These are phyloP conservation scores for Anarsia innoxiella DNA, from an alignment of 2,888 invertebrate species.

Conservation along the genomic window DNA sequence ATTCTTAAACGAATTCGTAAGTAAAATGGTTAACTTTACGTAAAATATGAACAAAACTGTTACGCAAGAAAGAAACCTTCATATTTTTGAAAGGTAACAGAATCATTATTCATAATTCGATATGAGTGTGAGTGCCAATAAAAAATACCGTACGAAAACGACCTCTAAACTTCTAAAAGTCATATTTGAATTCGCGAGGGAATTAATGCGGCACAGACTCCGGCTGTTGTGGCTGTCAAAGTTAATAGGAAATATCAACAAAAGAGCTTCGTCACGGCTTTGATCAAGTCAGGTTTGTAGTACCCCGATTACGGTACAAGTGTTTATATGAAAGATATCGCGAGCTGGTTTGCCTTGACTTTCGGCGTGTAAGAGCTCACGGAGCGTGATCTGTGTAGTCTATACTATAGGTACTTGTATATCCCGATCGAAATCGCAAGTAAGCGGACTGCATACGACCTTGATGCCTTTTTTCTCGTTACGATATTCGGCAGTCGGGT, in stretches of 20 bases:
- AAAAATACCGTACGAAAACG: too few species aligned
- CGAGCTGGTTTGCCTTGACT: constrained; percentile 57
- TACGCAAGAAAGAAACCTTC: too few species aligned
- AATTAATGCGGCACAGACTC: too few species aligned
- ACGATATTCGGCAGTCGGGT: constrained; percentile 50
- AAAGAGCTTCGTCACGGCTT: constrained; percentile 1
- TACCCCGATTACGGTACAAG: constrained; percentile 6
- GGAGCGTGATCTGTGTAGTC: too few species aligned
- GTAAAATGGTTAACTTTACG: too few species aligned
- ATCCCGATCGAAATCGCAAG: constrained; percentile 53
- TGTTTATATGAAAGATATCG: constrained; percentile 8
- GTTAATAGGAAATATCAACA: background rate
- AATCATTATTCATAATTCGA: too few species aligned
- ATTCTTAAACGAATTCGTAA: too few species aligned
- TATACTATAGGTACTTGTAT: background rate
- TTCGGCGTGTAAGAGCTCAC: constrained; percentile 40
- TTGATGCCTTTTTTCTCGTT: constrained; percentile 53
- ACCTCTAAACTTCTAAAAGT: too few species aligned
- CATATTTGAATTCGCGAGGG: too few species aligned
- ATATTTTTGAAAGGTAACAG: too few species aligned
- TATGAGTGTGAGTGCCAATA: too few species aligned
- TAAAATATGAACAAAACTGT: too few species aligned
- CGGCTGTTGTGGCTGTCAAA: background rate
- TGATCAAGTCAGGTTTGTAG: constrained; percentile 5
- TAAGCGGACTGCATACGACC: constrained; percentile 65